Percentiles rank a stretch among this genome's conserved stretches.
Conservation (phyloP, 2,113 vertebrate species). For the Dascyllus trimaculatus region DNA sequence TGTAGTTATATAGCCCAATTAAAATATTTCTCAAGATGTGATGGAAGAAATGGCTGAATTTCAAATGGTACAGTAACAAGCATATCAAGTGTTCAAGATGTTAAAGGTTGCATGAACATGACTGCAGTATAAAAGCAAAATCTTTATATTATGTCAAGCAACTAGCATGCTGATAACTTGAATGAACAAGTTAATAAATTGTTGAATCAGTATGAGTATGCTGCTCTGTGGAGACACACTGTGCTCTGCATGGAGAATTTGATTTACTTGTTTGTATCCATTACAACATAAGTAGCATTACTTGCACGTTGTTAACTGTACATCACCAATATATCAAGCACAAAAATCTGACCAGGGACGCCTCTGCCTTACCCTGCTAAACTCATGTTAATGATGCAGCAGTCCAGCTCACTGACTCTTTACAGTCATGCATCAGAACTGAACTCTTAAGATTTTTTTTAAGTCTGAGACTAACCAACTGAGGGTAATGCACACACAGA, state of each 20-base stretch:
- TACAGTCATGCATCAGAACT: background rate
- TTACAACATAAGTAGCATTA: background rate
- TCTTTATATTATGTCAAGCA: too few relatives aligned
- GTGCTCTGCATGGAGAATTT: background rate
- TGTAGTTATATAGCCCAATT: background rate
- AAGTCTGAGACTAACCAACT: background rate
- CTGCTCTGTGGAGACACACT: background rate
- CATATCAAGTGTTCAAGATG: slow-evolving; percentile 9
- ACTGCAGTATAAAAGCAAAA: background rate
- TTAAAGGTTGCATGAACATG: background rate
- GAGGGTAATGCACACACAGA: background rate
- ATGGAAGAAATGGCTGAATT: slow-evolving; percentile 55
- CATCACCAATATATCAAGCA: background rate
- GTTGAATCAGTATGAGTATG: background rate
- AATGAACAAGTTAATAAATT: background rate
- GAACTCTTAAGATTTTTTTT: background rate
- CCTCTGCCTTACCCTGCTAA: background rate
- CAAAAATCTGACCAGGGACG: background rate
- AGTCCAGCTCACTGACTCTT: background rate
- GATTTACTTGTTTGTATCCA: background rate
- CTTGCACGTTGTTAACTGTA: background rate
- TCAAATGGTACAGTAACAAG: slow-evolving; percentile 36
- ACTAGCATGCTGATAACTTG: background rate
- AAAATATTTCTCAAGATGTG: slow-evolving; percentile 3
- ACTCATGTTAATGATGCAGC: slow-evolving; percentile 3